phyloP scores from a whole-genome alignment of 2,888 invertebrate species.

The Luffia ferchaultella region DNA sequence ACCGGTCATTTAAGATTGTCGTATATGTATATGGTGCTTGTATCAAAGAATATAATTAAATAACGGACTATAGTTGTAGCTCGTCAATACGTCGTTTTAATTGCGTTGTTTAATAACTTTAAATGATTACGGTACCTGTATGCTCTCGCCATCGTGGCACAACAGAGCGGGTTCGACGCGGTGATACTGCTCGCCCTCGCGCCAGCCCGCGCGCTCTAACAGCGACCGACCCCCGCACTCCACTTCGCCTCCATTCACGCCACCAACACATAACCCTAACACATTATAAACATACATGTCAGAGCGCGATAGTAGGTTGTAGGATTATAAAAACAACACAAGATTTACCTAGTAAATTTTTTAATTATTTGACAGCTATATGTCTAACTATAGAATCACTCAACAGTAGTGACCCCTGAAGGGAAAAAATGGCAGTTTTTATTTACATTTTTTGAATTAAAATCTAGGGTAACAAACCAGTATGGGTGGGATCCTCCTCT shows the following conservation, averaged over 20 bases:
- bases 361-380: too few relatives aligned
- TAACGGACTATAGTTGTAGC: neutral
- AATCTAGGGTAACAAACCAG: neutral
- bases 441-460: too few relatives aligned
- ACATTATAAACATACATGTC: neutral
- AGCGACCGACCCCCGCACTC: conserved; percentile 54
- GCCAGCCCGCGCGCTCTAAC: conserved; percentile 72
- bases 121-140: conserved; percentile 78
- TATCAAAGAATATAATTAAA: neutral
- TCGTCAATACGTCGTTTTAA: too few relatives aligned
- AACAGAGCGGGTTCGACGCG: conserved; percentile 83
- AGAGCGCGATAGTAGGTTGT: too few relatives aligned
- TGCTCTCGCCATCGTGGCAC: conserved; percentile 93
- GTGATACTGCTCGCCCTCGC: conserved; percentile 79
- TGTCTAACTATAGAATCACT: too few relatives aligned
- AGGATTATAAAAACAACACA: too few relatives aligned
- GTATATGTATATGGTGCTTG: neutral
- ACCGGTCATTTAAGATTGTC: too few relatives aligned
- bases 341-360: too few relatives aligned
- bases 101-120: too few relatives aligned
- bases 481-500: conserved; percentile 5
- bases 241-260: conserved; percentile 30
- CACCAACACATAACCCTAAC: conserved; percentile 30
- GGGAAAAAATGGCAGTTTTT: too few relatives aligned
- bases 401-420: too few relatives aligned